These are phyloP conservation scores for Sinocyclocheilus grahami DNA, from an alignment of 2,113 vertebrate species.

Conservation along the genomic window DNA sequence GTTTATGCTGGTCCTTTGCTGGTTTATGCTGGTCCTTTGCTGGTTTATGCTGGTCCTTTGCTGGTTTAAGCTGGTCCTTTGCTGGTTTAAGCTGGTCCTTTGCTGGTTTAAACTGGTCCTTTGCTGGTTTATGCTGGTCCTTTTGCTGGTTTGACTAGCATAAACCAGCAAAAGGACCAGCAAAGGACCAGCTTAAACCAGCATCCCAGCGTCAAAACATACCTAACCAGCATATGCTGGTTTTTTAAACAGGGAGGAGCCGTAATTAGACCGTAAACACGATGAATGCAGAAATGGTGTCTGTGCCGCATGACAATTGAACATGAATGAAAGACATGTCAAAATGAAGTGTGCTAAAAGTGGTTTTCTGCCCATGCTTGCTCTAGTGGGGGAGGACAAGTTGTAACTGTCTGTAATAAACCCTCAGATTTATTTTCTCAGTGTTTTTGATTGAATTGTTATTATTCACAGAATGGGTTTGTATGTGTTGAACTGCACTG, in stretches of 20 bases:
- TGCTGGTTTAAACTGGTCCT: no score
- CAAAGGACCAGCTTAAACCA: no score
- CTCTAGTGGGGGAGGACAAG: background rate
- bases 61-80: no score
- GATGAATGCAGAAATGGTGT: background rate
- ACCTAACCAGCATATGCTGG: no score
- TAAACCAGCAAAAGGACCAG: no score
- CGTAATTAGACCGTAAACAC: background rate
- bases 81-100: no score
- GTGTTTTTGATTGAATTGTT: background rate
- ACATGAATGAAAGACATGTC: background rate
- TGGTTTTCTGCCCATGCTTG: background rate
- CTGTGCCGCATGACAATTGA: background rate
- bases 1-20: no score
- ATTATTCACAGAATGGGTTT: slow-evolving; percentile 6
- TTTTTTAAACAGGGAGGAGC: background rate
- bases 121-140: no score
- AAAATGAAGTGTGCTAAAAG: slow-evolving; percentile 10
- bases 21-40: no score
- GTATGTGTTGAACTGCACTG: background rate
- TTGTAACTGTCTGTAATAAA: slow-evolving; percentile 12
- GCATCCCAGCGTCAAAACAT: no score
- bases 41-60: no score
- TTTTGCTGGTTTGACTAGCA: no score
- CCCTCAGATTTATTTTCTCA: background rate